Evolutionary conservation across 92 coral and sea anemone species (phyloP).

Genomic region (Porites divaricata): DNA sequence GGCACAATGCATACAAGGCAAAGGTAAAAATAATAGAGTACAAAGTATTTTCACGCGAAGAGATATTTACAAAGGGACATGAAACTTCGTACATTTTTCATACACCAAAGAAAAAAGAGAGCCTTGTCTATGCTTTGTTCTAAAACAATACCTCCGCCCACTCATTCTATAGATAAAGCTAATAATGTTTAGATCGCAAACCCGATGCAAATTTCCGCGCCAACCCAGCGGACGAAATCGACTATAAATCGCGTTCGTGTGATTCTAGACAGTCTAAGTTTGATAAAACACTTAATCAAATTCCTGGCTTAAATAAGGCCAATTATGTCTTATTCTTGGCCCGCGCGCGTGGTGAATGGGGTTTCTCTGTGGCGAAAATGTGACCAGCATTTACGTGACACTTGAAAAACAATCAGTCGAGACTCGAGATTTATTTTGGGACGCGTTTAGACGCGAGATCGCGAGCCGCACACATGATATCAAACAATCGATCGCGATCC

Average conservation of each 20-base stretch:
- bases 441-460: constrained; percentile 52
- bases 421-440: constrained; percentile 56
- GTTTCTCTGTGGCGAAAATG: constrained; percentile 14
- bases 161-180: constrained; percentile 18
- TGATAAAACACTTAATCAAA: constrained; percentile 13
- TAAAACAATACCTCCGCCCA: constrained; percentile 45
- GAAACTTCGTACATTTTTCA: constrained; percentile 30
- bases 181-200: constrained; percentile 18
- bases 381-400: constrained; percentile 47
- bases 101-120: constrained; percentile 22
- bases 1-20: constrained; percentile 9
- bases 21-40: constrained; percentile 23
- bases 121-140: constrained; percentile 32
- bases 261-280: not conserved
- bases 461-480: constrained; percentile 53
- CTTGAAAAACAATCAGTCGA: constrained; percentile 46
- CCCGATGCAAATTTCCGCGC: constrained; percentile 35
- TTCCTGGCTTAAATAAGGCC: constrained; percentile 26
- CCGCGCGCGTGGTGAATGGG: constrained; percentile 15
- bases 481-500: constrained; percentile 31
- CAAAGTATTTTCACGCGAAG: constrained; percentile 35
- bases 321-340: constrained; percentile 32
- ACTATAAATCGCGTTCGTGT: not conserved
- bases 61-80: constrained; percentile 27
- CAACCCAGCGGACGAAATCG: constrained; percentile 7